Conservation (phyloP, 2,888 invertebrate genomes). For the Argynnis bischoffii region DNA sequence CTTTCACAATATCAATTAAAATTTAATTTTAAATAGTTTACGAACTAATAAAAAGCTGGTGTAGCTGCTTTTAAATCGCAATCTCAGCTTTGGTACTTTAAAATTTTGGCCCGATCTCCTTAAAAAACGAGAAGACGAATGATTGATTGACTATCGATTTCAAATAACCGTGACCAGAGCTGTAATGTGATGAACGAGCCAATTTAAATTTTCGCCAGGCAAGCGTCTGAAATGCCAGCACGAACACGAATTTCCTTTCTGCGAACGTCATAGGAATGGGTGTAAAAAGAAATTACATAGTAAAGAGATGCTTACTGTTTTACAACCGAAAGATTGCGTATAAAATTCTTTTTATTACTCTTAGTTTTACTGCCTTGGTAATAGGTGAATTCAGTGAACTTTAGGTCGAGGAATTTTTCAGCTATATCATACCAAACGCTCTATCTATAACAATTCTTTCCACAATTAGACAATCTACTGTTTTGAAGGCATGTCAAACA, state of each 20-base stretch:
- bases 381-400: slow-evolving; percentile 62
- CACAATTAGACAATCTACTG: too few species aligned
- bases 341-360: slow-evolving; percentile 72
- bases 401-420: slow-evolving; percentile 39
- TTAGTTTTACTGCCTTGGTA: slow-evolving; percentile 63
- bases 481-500: too few species aligned
- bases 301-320: slow-evolving; percentile 68
- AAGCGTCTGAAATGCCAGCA: slow-evolving; percentile 38
- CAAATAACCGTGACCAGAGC: slow-evolving; percentile 39
- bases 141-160: slow-evolving; percentile 36
- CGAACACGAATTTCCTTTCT: slow-evolving; percentile 53
- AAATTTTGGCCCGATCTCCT: slow-evolving; percentile 15
- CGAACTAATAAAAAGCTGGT: not conserved
- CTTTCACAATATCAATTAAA: not conserved
- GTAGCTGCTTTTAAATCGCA: slow-evolving; percentile 32
- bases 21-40: not conserved
- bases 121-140: slow-evolving; percentile 28
- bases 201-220: slow-evolving; percentile 57
- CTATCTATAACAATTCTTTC: not conserved
- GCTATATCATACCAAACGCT: not conserved
- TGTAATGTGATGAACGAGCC: slow-evolving; percentile 49
- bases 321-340: slow-evolving; percentile 66
- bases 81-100: slow-evolving; percentile 19
- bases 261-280: slow-evolving; percentile 53
- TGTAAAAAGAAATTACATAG: slow-evolving; percentile 67